Evolutionary conservation across 2,113 vertebrate genomes (phyloP).

Genomic region (Takifugu bimaculatus): DNA sequence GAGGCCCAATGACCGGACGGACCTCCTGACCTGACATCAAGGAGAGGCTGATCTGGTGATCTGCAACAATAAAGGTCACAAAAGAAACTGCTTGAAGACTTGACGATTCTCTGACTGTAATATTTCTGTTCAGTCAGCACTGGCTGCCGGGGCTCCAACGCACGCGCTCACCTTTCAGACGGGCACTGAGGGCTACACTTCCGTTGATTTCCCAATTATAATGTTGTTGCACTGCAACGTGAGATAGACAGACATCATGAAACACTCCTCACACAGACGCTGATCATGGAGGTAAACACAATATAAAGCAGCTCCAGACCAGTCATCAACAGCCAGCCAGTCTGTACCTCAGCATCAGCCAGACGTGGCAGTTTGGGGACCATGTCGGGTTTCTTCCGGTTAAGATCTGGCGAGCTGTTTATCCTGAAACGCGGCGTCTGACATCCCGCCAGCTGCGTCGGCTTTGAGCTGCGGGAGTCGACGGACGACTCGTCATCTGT

Average conservation of each 20-base stretch:
- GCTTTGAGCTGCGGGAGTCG: conserved; percentile 35
- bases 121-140: too few relatives aligned
- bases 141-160: too few relatives aligned
- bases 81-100: not conserved
- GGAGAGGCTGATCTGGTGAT: not conserved
- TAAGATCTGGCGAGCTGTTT: conserved; percentile 35
- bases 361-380: conserved; percentile 38
- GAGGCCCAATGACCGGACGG: not conserved
- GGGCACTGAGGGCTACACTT: conserved; percentile 50
- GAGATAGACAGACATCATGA: conserved; percentile 6
- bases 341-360: conserved; percentile 40
- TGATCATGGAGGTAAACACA: not conserved
- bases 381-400: conserved; percentile 40
- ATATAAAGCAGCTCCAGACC: not conserved
- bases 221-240: conserved; percentile 46
- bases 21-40: not conserved
- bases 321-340: not conserved
- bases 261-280: not conserved
- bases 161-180: conserved; percentile 20
- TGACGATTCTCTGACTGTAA: too few relatives aligned
- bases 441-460: conserved; percentile 5
- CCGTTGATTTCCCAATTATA: conserved; percentile 64
- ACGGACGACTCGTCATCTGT: conserved; percentile 45
- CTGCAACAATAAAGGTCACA: conserved; percentile 33
- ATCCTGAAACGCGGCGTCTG: conserved; percentile 40